phyloP scores from a whole-genome alignment of 2,113 vertebrate species.

The Anser brachyrhynchus region DNA sequence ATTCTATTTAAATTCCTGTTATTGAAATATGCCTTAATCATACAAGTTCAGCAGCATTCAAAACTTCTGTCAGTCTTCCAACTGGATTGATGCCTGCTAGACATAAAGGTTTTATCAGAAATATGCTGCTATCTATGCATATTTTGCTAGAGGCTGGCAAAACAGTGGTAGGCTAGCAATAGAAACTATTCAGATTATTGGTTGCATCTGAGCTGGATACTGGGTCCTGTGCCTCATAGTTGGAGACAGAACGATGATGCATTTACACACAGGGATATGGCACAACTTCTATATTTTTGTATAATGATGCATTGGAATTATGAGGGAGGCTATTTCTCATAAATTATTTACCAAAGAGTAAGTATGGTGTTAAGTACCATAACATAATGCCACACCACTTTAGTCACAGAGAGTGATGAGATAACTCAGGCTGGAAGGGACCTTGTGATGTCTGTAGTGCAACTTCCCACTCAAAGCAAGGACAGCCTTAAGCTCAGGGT shows the following conservation, averaged over 20 bases:
- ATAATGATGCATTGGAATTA: neutral
- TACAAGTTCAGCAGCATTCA: neutral
- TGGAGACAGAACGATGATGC: neutral
- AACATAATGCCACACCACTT: neutral
- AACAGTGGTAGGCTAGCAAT: neutral
- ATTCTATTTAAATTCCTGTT: neutral
- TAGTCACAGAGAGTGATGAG: neutral
- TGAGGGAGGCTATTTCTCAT: neutral
- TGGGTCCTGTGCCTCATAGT: neutral
- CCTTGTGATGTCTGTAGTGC: neutral
- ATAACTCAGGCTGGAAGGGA: neutral
- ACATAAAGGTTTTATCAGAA: neutral
- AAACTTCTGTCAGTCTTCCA: neutral
- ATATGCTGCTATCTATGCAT: neutral
- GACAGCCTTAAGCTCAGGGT: neutral
- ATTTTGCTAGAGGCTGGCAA: neutral
- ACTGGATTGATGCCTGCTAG: neutral
- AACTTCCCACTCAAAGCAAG: neutral
- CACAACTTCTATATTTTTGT: neutral
- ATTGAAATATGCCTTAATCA: neutral
- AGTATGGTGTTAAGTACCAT: neutral
- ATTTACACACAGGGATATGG: neutral
- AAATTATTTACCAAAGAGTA: neutral
- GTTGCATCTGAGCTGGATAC: neutral
- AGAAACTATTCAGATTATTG: neutral